Percentiles rank a stretch among this genome's conserved stretches.
Evolutionary conservation across 2,113 vertebrate species (phyloP).

Genomic region (Rhadina sibilatrix): DNA sequence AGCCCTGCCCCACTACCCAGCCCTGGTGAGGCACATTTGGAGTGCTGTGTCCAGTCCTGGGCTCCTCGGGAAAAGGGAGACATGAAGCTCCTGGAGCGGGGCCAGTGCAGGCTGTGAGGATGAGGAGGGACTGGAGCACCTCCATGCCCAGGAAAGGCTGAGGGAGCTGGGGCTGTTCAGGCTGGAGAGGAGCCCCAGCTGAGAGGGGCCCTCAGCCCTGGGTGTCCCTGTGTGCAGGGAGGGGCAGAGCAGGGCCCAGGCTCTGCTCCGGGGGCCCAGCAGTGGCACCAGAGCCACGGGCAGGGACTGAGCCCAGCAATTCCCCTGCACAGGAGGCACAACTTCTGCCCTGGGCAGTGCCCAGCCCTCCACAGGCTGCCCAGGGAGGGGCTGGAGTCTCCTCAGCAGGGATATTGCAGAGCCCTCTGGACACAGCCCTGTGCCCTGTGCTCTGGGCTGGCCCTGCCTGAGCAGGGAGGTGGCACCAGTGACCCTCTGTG

Average conservation of each 20-base stretch:
- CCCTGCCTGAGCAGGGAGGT: not conserved
- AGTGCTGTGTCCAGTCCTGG: not conserved
- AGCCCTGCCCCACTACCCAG: not conserved
- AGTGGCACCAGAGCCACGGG: not conserved
- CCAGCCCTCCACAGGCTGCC: not conserved
- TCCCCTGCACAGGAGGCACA: not conserved
- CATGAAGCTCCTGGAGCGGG: fast-evolving
- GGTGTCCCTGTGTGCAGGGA: not conserved
- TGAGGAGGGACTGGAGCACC: not conserved
- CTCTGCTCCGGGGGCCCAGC: not conserved
- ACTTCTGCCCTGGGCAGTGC: not conserved
- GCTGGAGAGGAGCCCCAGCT: not conserved
- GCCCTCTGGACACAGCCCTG: not conserved
- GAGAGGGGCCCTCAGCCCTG: not conserved
- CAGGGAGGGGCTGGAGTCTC: not conserved
- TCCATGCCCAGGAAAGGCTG: not conserved
- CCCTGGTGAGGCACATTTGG: not conserved
- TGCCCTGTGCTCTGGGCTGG: not conserved
- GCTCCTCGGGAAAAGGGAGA: not conserved
- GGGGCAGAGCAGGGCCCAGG: not conserved
- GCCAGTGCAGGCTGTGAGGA: not conserved
- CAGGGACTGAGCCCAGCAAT: not conserved
- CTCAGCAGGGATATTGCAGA: not conserved
- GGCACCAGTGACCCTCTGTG: not conserved
- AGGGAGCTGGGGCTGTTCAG: not conserved